Conservation (phyloP, 2,797 vertebrate genomes). For the Enteromius afrohamiltoni region DNA sequence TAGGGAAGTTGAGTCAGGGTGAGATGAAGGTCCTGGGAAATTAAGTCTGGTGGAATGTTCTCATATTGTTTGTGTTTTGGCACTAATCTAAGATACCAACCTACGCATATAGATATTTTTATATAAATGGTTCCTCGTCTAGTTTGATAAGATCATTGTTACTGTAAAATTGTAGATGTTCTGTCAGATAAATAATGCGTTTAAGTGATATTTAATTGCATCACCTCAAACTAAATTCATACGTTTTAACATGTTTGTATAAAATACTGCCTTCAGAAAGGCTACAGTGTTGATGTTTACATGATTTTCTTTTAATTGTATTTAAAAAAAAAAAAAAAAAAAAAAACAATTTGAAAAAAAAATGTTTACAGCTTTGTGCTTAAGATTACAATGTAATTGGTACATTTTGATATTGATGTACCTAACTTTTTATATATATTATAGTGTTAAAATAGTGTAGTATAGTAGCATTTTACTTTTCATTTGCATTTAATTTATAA, state of each 20-base stretch:
- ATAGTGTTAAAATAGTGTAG: too few relatives aligned
- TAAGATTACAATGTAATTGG: too few relatives aligned
- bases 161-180: background rate
- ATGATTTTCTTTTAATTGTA: background rate
- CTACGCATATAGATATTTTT: background rate
- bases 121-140: background rate
- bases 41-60: background rate
- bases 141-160: background rate
- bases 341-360: background rate
- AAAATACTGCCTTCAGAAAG: background rate
- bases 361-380: too few relatives aligned
- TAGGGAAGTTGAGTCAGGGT: conserved; percentile 28
- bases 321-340: too few relatives aligned
- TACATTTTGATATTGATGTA: too few relatives aligned
- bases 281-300: background rate
- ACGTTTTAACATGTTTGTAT: background rate
- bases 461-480: too few relatives aligned
- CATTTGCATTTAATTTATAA: too few relatives aligned
- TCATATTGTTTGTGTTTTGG: background rate
- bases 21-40: conserved; percentile 10
- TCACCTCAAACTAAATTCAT: background rate
- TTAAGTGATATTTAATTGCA: background rate
- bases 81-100: background rate
- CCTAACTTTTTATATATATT: too few relatives aligned
- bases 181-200: background rate